phyloP scores from a whole-genome alignment of 2,888 invertebrate genomes.

The Metellina segmentata region DNA sequence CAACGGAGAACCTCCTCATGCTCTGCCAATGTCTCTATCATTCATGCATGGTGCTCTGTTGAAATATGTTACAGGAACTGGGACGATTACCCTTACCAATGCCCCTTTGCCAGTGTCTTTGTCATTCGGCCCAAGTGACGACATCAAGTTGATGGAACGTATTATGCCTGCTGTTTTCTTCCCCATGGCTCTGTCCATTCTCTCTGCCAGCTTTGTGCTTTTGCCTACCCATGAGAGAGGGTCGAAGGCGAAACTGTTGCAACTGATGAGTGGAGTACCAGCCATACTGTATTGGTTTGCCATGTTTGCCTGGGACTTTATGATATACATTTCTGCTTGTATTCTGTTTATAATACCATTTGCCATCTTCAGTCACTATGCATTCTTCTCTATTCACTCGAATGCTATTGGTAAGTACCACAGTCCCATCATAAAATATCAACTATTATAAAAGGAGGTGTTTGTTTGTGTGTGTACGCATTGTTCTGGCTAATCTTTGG shows the following conservation, averaged over 20 bases:
- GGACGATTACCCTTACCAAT: slow-evolving; percentile 84
- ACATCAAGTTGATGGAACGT: not conserved
- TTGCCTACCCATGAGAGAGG: slow-evolving; percentile 79
- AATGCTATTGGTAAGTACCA: slow-evolving; percentile 68
- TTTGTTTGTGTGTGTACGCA: too few species aligned
- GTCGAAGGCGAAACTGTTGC: slow-evolving; percentile 80
- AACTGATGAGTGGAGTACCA: slow-evolving; percentile 81
- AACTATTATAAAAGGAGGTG: too few species aligned
- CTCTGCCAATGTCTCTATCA: slow-evolving; percentile 72
- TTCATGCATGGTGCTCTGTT: slow-evolving; percentile 79
- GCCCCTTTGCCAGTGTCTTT: slow-evolving; percentile 85
- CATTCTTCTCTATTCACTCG: slow-evolving; percentile 78
- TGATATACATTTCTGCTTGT: slow-evolving; percentile 80
- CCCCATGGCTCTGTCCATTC: slow-evolving; percentile 79
- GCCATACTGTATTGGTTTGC: slow-evolving; percentile 81
- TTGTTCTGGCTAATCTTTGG: too few species aligned
- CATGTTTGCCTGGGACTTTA: slow-evolving; percentile 82
- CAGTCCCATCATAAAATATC: too few species aligned
- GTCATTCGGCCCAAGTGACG: slow-evolving; percentile 56
- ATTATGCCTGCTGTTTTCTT: slow-evolving; percentile 73
- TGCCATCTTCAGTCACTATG: slow-evolving; percentile 80
- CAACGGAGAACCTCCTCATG: slow-evolving; percentile 76
- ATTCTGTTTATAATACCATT: slow-evolving; percentile 80
- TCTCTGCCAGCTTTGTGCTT: slow-evolving; percentile 79
- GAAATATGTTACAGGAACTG: slow-evolving; percentile 81